A percentile compares a stretch with the other conserved stretches of the same genome.
Evolutionary conservation across 2,113 vertebrate species (phyloP).

Genomic region (Dascyllus trimaculatus): DNA sequence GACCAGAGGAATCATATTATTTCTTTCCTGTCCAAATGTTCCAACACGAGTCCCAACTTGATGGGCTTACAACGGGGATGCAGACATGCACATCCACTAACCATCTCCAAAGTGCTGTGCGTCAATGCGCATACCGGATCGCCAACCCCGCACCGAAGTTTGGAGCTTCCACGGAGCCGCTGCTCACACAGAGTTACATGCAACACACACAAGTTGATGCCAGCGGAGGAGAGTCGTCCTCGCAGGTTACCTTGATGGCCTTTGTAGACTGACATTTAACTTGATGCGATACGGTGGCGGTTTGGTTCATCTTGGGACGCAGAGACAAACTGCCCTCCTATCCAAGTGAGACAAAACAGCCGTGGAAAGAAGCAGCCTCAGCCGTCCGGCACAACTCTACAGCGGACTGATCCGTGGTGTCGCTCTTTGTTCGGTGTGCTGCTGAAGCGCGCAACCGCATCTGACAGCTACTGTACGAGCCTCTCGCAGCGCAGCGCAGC

Average conservation of each 20-base stretch:
- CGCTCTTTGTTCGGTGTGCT: conserved; percentile 33
- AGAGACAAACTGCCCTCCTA: conserved; percentile 54
- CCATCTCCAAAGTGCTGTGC: conserved; percentile 52
- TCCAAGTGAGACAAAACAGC: conserved; percentile 41
- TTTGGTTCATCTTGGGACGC: conserved; percentile 91
- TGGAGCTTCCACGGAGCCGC: conserved; percentile 6
- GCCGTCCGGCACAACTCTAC: conserved; percentile 11
- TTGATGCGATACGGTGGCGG: conserved; percentile 91
- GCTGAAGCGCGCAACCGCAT: conserved; percentile 56
- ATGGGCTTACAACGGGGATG: neutral
- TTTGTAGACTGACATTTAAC: conserved; percentile 89
- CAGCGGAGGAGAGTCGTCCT: neutral
- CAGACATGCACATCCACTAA: neutral
- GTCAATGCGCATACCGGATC: conserved; percentile 63
- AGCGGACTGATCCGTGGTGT: conserved; percentile 19
- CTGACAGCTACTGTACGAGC: conserved; percentile 32
- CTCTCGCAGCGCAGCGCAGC: conserved; percentile 30
- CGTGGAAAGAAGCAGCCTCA: neutral
- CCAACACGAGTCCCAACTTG: neutral
- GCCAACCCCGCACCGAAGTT: conserved; percentile 53
- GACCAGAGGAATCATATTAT: neutral
- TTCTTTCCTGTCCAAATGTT: neutral
- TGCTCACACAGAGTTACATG: conserved; percentile 4
- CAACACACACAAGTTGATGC: neutral
- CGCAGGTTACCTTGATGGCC: conserved; percentile 86